A percentile compares a stretch with the other conserved stretches of the same genome.
These are phyloP conservation scores for Acinonyx jubatus DNA, from an alignment of 2,113 vertebrate genomes.

Conservation along the genomic window DNA sequence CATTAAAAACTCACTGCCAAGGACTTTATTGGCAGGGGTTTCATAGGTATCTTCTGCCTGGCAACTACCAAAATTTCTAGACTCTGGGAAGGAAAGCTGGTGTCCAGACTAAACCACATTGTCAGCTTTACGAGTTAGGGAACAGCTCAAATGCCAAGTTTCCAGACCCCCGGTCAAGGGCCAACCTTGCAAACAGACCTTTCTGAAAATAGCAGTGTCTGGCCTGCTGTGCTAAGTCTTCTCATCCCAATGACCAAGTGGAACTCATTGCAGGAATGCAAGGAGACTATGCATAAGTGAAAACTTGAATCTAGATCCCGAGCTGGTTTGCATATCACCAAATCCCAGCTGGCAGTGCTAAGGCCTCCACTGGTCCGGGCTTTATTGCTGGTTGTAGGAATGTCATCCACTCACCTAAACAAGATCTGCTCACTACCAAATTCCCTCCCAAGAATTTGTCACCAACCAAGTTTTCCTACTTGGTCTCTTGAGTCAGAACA, in stretches of 20 bases:
- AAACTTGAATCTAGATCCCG: background rate
- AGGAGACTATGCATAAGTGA: background rate
- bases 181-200: background rate
- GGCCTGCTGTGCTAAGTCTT: background rate
- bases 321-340: background rate
- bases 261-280: background rate
- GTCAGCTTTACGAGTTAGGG: background rate
- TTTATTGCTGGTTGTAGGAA: background rate
- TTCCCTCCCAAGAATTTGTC: background rate
- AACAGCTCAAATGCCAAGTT: background rate
- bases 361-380: background rate
- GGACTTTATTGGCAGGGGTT: background rate
- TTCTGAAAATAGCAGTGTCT: background rate
- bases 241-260: background rate
- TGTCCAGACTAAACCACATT: background rate
- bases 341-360: background rate
- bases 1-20: background rate
- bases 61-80: background rate
- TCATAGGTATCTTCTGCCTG: background rate
- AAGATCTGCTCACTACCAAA: background rate
- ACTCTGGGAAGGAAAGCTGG: background rate
- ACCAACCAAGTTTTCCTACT: background rate
- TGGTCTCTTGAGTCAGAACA: background rate
- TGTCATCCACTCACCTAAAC: background rate
- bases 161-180: background rate